Base-by-base conservation (phyloP, 2,797 vertebrate species). In the Falco rusticolus region DNA sequence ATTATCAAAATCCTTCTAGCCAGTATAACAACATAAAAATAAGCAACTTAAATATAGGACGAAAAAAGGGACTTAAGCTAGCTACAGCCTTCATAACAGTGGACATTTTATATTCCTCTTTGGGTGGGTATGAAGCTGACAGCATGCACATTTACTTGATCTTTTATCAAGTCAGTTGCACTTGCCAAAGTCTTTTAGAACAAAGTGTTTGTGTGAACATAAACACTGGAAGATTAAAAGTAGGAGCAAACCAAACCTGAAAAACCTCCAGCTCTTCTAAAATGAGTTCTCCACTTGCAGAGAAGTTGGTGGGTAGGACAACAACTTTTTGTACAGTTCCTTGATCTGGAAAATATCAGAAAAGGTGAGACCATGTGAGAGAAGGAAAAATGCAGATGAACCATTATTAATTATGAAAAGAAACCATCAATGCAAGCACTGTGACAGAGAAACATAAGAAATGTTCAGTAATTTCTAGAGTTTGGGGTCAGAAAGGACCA, bases 251-350 rank as follows among this genome's bases (percentile, higher is more conserved):
- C 86, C 98, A 97, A 97, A 99, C 99, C 99, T 99, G 98, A 98
- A 99, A 99, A 94, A 99, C 99, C 97, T 99, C 98, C 98, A 99
- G 88, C 97, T 99, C 99, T 98, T 99, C 99, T 97, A 99, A 98
- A 96, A 99, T 99, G 93, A 99, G 98, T 92, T 99, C 99, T 70
- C 99, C 98, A 26, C 98, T 98, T 96, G 98, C 95, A 66, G 99
- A 99, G 51, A 98, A 98, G 87, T 99, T 99, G 63, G 97, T 98
- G 7, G 99, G 99, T 81, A 99, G 98, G 26, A 99, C 99, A 9
- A 99, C 99, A 83, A 99, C 99, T 98, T 99, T 99, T 97, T 99
- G 99, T 56, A 99, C 97, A 0, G 99, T 99, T 47, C 99, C 99
- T 97, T 98, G 99, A 97, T 99, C 99, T 99, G 95, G 37, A 96